A percentile compares a stretch with the other conserved stretches of the same genome.
phyloP scores from a whole-genome alignment of 2,113 vertebrate genomes.

The Gyps fulvus region DNA sequence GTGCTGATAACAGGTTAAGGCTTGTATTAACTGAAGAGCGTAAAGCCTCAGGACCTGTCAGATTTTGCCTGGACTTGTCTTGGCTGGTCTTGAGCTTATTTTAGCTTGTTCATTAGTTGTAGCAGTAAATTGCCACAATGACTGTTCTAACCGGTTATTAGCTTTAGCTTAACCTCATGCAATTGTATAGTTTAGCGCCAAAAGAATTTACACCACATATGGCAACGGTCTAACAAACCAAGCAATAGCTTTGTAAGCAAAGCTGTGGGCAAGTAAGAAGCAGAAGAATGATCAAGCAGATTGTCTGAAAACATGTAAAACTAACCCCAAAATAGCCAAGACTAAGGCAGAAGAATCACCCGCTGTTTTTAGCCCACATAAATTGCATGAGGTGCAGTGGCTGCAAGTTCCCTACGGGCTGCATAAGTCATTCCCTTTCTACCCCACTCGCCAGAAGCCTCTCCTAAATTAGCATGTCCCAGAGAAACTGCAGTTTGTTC shows the following conservation, averaged over 20 bases:
- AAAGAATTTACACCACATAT: background rate
- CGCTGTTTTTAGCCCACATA: fast-evolving
- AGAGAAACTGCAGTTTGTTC: background rate
- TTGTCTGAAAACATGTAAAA: background rate
- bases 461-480: background rate
- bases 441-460: fast-evolving
- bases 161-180: background rate
- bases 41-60: background rate
- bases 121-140: background rate
- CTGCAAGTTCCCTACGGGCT: background rate
- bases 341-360: background rate
- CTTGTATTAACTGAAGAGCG: background rate
- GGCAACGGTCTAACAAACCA: fast-evolving
- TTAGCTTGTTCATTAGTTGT: background rate
- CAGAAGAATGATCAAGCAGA: background rate
- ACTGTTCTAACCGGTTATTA: background rate
- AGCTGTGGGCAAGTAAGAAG: background rate
- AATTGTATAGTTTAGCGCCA: background rate
- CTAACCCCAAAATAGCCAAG: background rate
- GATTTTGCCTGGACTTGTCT: background rate
- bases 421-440: background rate
- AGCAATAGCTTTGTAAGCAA: fast-evolving
- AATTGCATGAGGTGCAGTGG: background rate
- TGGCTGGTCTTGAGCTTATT: background rate
- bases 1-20: background rate